Base-by-base conservation (phyloP, 2,888 invertebrate genomes). In the Rutpela maculata region DNA sequence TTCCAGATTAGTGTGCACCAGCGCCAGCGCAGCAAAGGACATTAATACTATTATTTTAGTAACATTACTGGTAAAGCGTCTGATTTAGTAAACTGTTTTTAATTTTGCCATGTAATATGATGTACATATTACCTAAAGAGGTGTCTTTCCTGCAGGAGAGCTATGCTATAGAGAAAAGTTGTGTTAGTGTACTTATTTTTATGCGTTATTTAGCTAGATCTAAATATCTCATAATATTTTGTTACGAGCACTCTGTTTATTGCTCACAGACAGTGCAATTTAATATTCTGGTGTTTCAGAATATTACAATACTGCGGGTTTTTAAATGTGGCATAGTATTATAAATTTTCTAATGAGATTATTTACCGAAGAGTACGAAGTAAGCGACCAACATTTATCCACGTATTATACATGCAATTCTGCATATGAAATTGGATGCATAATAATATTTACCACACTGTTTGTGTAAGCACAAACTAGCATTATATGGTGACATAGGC, bases 401-500 rank as follows among this genome's bases (percentile, higher is more conserved):
- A 67, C n/a, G 26, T 26, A 55, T 22, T 55, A 66, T 67, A 56
- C 67, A 67, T 67, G 56, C 67, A 67, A 17, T n/a, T 67, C 22
- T 55, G 67, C 35, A 67, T 67, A 56, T 26, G 67, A 19, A 55
- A 66, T 65, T 22, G 38, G 50, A 22, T 50, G 65, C 65, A 43
- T 17, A 67, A 50, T 55, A 19, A 26, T 15, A 26, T 67, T 67
- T 22, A 31, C 55, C 26, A 15, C 65, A 43, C 55, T 67, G 67
- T 67, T 67, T 67, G 55, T 67, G 50, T 55, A 67, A 67, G 67
- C 67, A 55, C 55, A 67, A 67, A 67, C 67, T 31, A 26, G 31
- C 50, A 56, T 55, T 67, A 17, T 15, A n/a, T 22, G 26, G n/a
- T 17, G n/a, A 50, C 56, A 38, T 38, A 31, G 12, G 57, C 57